Evolutionary conservation across 2,797 vertebrate species (phyloP).

Genomic region (Pipistrellus pipistrellus): DNA sequence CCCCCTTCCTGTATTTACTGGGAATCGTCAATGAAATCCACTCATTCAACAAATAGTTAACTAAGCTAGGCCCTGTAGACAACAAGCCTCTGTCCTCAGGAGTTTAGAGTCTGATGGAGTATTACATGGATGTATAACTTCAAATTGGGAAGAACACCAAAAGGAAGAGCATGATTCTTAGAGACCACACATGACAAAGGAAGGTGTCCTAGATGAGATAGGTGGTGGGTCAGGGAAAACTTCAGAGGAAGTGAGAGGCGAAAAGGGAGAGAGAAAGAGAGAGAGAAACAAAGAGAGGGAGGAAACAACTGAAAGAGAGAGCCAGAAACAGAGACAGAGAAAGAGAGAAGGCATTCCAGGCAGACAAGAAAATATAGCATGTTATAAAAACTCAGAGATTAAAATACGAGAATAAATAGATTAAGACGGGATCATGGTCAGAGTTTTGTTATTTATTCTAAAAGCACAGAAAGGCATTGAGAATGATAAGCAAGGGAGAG

Average conservation of each 20-base stretch:
- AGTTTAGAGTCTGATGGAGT: background rate
- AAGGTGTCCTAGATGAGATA: background rate
- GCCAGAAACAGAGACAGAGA: background rate
- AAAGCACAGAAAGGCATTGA: background rate
- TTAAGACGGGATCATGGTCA: background rate
- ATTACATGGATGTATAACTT: background rate
- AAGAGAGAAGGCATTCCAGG: background rate
- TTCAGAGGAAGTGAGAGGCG: background rate
- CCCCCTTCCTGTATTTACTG: background rate
- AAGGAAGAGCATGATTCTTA: background rate
- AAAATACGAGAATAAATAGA: background rate
- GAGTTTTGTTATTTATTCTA: background rate
- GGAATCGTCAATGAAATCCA: background rate
- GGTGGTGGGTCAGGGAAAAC: background rate
- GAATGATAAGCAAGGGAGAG: background rate
- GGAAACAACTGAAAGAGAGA: background rate
- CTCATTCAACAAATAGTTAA: slow-evolving; percentile 9
- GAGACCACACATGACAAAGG: background rate
- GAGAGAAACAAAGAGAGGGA: background rate
- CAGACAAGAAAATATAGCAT: background rate
- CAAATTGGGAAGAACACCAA: background rate
- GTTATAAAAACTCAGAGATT: background rate
- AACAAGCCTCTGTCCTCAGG: background rate
- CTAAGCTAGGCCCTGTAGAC: background rate
- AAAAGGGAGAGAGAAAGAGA: accelerated